Evolutionary conservation across 2,113 vertebrate genomes (phyloP), one percentile per base, ranked within the genome.

Genomic region (Psettodes erumei): DNA sequence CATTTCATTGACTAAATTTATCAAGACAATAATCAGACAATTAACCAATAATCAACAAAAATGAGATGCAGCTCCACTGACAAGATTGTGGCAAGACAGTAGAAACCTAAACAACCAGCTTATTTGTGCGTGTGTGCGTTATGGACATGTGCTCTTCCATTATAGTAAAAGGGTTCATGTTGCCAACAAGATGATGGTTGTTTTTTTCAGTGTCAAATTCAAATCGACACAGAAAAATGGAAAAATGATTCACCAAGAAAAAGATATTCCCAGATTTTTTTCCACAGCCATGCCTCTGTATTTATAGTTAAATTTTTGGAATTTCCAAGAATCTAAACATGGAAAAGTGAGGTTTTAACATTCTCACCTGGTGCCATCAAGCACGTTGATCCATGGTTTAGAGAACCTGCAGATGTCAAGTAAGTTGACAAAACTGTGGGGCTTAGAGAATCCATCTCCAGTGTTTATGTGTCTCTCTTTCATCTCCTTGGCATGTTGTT

Each of bases 171-270:
- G 23, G 48, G 43, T 42, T 76, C 40, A 66, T n/a, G n/a, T n/a
- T n/a, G 28, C 59, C 38, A 80, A 78, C 76, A 71, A 77, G 28
- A 78, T 66, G 77, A 45, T 27, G 27, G 59, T 23, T 75, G 73
- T 74, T 83, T 86, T 84, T 69, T 55, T 38, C 62, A 58, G 68
- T 77, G 55, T 71, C 71, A 77, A 70, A 84, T 67, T 81, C 33
- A 75, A 54, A 58, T 78, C 54, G 80, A 86, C 59, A 12, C 8
- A 9, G 71, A 68, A 33, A 69, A 45, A 82, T 5, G 37, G 64
- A 68, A 85, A 83, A 63, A 62, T 15, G 0, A 45, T 55, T 71
- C 25, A 61, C 55, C 66, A 11, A 71, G 56, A 75, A 79, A 80
- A n/a, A n/a, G n/a, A n/a, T n/a, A n/a, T n/a, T n/a, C 56, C 27